Base-by-base conservation (phyloP, 2,888 invertebrate genomes). In the Drosophila mettleri region DNA sequence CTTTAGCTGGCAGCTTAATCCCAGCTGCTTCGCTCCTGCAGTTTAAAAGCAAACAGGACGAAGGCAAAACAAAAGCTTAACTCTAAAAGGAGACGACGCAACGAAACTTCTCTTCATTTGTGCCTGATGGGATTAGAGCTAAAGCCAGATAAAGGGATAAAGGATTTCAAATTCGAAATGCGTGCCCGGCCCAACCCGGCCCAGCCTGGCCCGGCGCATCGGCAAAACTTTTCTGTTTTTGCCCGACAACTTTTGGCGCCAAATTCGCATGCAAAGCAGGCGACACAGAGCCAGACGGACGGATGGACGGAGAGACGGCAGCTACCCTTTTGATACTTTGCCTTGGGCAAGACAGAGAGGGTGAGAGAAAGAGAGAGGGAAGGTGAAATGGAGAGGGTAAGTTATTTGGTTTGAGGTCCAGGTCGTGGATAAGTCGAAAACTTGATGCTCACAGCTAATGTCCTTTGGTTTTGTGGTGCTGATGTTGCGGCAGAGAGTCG, bases 101-200 rank as follows among this genome's bases (percentile, higher is more conserved):
- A 86, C 88, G 87, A 84, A 86, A 90, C 88, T 89, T 86, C 85
- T 89, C 85, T 90, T 90, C 89, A 90, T 89, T 89, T 89, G 90
- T 86, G 90, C 83, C 90, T 92, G 92, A 92, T 92, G 92, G 89
- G 92, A 92, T 92, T 92, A 92, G 84, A 88, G 83, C 80, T 87
- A 92, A 92, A 92, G 92, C 92, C 92, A 92, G 91, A 92, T 92
- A 92, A 92, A 91, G 88, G 92, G 92, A 92, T 92, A 91, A 91
- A 89, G 90, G 88, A 91, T 91, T 91, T 86, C 78, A 74, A 78
- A 89, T 85, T 74, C 75, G 58, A 59, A 85, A 86, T 86, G 86
- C 88, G 72, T 85, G 72, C 81, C 63, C 57, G 68, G 39, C 24
- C n/a, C n/a, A n/a, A n/a, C n/a, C 8, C 24, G 24, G 24, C 60